Conservation (phyloP, 2,888 invertebrate species). For the Galeopsomyia nigrocyanea region DNA sequence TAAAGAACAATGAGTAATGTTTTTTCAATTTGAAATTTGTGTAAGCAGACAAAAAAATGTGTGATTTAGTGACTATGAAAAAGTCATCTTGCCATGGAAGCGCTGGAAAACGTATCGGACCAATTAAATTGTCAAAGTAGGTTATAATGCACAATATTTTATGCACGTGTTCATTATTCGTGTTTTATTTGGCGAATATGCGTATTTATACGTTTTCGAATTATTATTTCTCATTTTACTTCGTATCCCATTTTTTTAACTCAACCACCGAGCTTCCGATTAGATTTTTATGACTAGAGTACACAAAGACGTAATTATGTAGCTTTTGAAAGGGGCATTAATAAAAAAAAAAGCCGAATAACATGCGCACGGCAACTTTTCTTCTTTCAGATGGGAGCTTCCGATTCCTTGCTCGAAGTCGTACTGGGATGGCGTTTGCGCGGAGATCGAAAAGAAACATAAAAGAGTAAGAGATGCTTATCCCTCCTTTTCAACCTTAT, state of each 20-base stretch:
- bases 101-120: conserved; percentile 15
- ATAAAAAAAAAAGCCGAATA: not conserved
- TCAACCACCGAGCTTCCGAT: too few relatives aligned
- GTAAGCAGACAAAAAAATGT: conserved; percentile 15
- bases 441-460: conserved; percentile 54
- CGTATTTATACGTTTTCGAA: too few relatives aligned
- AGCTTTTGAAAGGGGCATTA: too few relatives aligned
- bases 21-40: not conserved
- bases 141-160: conserved; percentile 1
- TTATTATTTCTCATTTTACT: not conserved
- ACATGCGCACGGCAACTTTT: not conserved
- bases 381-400: conserved; percentile 57
- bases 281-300: too few relatives aligned
- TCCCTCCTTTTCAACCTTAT: conserved; percentile 42
- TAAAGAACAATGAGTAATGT: not conserved
- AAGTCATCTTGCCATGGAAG: not conserved
- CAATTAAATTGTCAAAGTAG: conserved; percentile 37
- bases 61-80: conserved; percentile 17
- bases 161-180: too few relatives aligned
- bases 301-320: too few relatives aligned
- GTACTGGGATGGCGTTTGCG: conserved; percentile 59
- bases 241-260: not conserved
- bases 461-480: conserved; percentile 58
- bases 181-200: too few relatives aligned
- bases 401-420: conserved; percentile 52